Conservation (phyloP, 2,113 vertebrate species). For the Girardinichthys multiradiatus region DNA sequence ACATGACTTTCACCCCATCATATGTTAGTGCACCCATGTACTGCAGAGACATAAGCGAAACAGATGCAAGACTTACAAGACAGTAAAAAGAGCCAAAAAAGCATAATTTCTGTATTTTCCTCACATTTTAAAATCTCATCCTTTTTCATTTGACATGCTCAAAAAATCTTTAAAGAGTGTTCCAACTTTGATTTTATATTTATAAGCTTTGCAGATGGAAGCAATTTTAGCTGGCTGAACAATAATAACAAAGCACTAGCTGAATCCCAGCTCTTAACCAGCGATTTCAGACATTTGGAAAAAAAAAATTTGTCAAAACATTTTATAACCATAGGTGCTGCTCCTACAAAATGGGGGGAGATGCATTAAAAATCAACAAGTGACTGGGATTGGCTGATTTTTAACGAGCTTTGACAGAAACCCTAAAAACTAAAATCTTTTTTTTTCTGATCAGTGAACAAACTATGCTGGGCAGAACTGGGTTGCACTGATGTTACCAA, state of each 20-base stretch:
- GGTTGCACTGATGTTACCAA: too few relatives aligned
- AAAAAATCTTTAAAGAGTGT: background rate
- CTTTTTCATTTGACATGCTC: background rate
- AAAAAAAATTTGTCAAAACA: background rate
- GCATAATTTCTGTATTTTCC: background rate
- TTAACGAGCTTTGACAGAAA: background rate
- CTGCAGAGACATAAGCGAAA: slow-evolving; percentile 71
- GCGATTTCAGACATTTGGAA: slow-evolving; percentile 1
- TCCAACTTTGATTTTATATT: too few relatives aligned
- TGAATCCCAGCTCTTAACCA: background rate
- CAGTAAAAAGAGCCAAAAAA: background rate
- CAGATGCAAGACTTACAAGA: background rate
- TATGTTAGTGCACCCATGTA: slow-evolving; percentile 97
- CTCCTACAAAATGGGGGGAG: too few relatives aligned
- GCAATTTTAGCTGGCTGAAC: background rate
- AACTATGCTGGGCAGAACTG: background rate
- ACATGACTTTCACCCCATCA: slow-evolving; percentile 96
- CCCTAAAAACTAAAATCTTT: background rate
- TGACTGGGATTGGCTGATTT: background rate
- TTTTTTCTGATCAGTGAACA: too few relatives aligned
- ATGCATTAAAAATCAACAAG: background rate
- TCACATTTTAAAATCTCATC: background rate
- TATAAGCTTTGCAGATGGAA: too few relatives aligned
- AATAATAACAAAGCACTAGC: background rate
- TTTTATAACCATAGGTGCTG: background rate